phyloP scores from a whole-genome alignment of 2,797 vertebrate genomes.

The Trachurus trachurus region DNA sequence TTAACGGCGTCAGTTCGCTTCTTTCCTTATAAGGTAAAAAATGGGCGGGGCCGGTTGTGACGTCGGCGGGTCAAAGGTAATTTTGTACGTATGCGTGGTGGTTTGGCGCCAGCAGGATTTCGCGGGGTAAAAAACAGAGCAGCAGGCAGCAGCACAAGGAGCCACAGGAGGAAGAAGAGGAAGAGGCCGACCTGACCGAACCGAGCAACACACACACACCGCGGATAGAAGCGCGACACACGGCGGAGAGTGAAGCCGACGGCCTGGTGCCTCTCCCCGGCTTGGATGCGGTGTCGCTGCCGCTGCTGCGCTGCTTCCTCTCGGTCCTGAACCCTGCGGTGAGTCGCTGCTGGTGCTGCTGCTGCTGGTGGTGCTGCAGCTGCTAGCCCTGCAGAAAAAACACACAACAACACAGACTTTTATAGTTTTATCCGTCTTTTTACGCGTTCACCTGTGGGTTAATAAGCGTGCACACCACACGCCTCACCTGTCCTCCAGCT shows the following conservation, averaged over 20 bases:
- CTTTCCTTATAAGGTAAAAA: conserved; percentile 39
- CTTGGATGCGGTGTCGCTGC: conserved; percentile 17
- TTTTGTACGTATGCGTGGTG: conserved; percentile 73
- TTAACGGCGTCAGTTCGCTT: background rate
- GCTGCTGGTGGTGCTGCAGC: background rate
- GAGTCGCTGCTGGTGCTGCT: conserved; percentile 39
- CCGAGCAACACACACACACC: too few species aligned
- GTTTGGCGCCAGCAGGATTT: conserved; percentile 88
- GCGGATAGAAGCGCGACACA: background rate
- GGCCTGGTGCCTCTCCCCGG: background rate
- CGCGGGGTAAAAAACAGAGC: conserved; percentile 73
- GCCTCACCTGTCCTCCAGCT: too few species aligned
- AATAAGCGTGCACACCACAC: background rate
- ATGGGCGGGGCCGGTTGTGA: conserved; percentile 56
- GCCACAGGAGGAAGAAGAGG: background rate
- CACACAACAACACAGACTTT: too few species aligned
- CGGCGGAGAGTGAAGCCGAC: fast-evolving
- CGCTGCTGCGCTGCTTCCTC: background rate
- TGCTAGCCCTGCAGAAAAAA: too few species aligned
- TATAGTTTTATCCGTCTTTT: background rate
- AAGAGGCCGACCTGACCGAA: background rate
- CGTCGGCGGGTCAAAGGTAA: conserved; percentile 82
- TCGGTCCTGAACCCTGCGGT: conserved; percentile 59
- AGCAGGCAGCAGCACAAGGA: background rate
- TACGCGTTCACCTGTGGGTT: background rate